Percentiles rank a stretch among this genome's conserved stretches.
phyloP scores from a whole-genome alignment of 1,140 invertebrate species.

The Cydia strobilella region DNA sequence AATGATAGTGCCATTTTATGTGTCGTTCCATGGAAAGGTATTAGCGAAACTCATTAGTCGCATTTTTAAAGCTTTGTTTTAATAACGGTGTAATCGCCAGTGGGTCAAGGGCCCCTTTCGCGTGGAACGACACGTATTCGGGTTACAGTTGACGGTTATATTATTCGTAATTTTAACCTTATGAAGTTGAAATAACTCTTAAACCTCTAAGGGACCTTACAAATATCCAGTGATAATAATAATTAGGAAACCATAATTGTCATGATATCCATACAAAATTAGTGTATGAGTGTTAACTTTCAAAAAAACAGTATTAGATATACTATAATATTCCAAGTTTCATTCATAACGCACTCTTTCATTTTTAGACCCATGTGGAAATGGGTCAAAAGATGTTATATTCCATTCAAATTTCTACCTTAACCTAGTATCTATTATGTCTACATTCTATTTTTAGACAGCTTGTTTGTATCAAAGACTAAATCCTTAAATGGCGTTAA shows the following conservation, averaged over 20 bases:
- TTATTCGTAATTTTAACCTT: not conserved
- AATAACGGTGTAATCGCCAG: too few species aligned
- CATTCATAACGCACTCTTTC: not conserved
- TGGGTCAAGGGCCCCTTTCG: too few species aligned
- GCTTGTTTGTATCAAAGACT: not conserved
- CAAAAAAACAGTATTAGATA: conserved; percentile 1
- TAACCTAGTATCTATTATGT: conserved; percentile 28
- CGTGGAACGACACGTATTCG: too few species aligned
- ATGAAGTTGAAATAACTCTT: not conserved
- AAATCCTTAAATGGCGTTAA: not conserved
- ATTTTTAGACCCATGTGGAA: not conserved
- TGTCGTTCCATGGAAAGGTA: not conserved
- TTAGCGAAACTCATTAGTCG: not conserved
- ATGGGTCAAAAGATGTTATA: not conserved
- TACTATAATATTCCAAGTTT: not conserved
- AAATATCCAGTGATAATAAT: conserved; percentile 3
- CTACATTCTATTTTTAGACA: conserved; percentile 7
- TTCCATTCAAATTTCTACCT: not conserved
- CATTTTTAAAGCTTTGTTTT: too few species aligned
- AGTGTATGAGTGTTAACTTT: not conserved
- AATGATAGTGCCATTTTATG: conserved; percentile 16
- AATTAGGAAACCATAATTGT: not conserved
- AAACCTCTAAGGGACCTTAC: not conserved
- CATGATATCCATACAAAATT: not conserved
- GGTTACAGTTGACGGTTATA: too few species aligned